These are phyloP conservation scores for Elanus axillaris DNA, from an alignment of 2,113 vertebrate species.

Conservation along the genomic window DNA sequence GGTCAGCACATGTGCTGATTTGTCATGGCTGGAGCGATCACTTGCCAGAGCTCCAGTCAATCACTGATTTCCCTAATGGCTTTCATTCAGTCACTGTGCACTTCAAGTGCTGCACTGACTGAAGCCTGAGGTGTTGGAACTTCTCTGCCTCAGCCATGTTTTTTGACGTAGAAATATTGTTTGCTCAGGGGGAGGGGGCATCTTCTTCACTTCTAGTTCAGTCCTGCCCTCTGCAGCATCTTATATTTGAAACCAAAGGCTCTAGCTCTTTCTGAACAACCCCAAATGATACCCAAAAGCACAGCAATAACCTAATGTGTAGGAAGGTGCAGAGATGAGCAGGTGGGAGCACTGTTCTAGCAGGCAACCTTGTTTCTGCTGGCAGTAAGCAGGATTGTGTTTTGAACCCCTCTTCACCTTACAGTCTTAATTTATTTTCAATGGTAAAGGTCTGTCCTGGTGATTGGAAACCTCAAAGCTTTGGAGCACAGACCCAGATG, in stretches of 20 bases:
- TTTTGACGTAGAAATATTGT: not conserved
- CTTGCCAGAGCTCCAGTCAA: rapidly evolving
- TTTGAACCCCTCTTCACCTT: not conserved
- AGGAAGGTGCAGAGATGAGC: not conserved
- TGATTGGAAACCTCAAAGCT: not conserved
- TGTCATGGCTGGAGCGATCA: rapidly evolving
- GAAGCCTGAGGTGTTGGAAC: not conserved
- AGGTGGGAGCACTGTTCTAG: not conserved
- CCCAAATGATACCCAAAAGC: not conserved
- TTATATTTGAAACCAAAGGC: not conserved
- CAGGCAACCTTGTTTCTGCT: not conserved
- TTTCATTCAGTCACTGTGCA: not conserved
- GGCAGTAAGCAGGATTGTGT: not conserved
- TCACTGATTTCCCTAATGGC: not conserved
- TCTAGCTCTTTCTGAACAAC: not conserved
- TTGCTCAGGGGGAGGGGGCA: not conserved
- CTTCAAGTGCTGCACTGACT: not conserved
- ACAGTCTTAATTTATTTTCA: not conserved
- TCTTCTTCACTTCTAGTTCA: not conserved
- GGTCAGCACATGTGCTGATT: not conserved
- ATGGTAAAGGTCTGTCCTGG: not conserved
- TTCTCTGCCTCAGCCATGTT: not conserved
- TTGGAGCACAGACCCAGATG: not conserved
- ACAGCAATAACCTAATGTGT: not conserved
- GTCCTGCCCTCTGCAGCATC: not conserved